Conservation (phyloP, 2,888 invertebrate species). For the Apocheima hispidaria region DNA sequence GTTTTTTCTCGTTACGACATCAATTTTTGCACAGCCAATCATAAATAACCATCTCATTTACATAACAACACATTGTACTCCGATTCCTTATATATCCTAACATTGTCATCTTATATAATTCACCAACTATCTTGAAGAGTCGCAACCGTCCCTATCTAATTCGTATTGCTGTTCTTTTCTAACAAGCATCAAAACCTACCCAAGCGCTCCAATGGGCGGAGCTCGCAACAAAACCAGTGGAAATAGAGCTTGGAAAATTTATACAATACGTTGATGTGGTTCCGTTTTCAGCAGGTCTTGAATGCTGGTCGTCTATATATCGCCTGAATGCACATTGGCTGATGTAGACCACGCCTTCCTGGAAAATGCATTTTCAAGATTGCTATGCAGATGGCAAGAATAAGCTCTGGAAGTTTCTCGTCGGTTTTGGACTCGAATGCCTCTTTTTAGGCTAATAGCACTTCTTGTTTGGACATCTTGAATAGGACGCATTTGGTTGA, state of each 20-base stretch:
- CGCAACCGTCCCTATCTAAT: conserved; percentile 69
- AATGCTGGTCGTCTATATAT: conserved; percentile 75
- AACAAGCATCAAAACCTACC: conserved; percentile 65
- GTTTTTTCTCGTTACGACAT: conserved; percentile 65
- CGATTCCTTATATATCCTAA: conserved; percentile 67
- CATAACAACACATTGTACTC: conserved; percentile 77
- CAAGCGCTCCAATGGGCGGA: conserved; percentile 81
- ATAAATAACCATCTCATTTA: conserved; percentile 82
- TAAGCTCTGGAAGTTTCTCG: conserved; percentile 64
- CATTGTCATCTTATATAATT: conserved; percentile 77
- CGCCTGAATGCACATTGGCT: conserved; percentile 86
- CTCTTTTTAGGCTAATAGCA: conserved; percentile 68
- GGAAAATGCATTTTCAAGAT: conserved; percentile 85
- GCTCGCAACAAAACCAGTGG: conserved; percentile 60
- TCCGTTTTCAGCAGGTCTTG: conserved; percentile 54
- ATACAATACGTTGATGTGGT: conserved; percentile 53
- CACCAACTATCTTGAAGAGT: conserved; percentile 82
- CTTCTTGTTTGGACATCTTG: conserved; percentile 43
- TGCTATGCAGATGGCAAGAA: conserved; percentile 81
- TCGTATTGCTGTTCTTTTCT: conserved; percentile 64
- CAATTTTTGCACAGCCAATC: conserved; percentile 69
- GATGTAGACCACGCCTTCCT: conserved; percentile 80
- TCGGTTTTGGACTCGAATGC: conserved; percentile 58
- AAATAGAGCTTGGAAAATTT: conserved; percentile 67
- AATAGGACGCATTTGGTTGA: conserved; percentile 37